Conservation (phyloP, 2,888 invertebrate species). For the Penaeus monodon region DNA sequence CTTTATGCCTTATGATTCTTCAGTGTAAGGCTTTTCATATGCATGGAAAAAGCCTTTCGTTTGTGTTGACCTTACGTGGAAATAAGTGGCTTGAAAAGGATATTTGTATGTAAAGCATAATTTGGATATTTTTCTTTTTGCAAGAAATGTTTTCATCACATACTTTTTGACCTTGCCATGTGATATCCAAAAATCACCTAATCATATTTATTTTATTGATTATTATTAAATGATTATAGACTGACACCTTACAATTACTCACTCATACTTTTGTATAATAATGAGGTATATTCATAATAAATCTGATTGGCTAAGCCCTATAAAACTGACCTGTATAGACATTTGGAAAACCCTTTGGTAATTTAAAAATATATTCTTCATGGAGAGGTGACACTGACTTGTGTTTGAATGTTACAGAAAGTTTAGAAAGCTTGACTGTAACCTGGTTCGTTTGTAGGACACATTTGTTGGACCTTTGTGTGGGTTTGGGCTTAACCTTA, state of each 20-base stretch:
- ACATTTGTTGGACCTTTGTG: too few relatives aligned
- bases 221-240: not conserved
- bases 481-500: too few relatives aligned
- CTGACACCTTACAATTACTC: not conserved
- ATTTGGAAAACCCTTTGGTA: too few relatives aligned
- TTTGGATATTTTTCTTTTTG: slow-evolving; percentile 19
- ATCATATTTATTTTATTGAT: slow-evolving; percentile 8
- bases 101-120: slow-evolving; percentile 43
- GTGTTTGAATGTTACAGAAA: too few relatives aligned
- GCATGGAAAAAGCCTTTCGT: slow-evolving; percentile 21
- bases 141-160: slow-evolving; percentile 14
- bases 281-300: too few relatives aligned
- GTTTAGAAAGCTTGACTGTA: too few relatives aligned
- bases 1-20: slow-evolving; percentile 32
- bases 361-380: too few relatives aligned
- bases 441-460: too few relatives aligned
- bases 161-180: slow-evolving; percentile 33
- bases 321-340: too few relatives aligned
- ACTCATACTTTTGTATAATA: not conserved
- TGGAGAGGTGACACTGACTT: too few relatives aligned
- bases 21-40: slow-evolving; percentile 26
- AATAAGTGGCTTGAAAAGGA: slow-evolving; percentile 19
- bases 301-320: too few relatives aligned
- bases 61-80: slow-evolving; percentile 14
- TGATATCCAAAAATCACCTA: slow-evolving; percentile 36